Evolutionary conservation across 2,113 vertebrate genomes (phyloP), one percentile per base, ranked within the genome.

Genomic region (Alethe castanea): DNA sequence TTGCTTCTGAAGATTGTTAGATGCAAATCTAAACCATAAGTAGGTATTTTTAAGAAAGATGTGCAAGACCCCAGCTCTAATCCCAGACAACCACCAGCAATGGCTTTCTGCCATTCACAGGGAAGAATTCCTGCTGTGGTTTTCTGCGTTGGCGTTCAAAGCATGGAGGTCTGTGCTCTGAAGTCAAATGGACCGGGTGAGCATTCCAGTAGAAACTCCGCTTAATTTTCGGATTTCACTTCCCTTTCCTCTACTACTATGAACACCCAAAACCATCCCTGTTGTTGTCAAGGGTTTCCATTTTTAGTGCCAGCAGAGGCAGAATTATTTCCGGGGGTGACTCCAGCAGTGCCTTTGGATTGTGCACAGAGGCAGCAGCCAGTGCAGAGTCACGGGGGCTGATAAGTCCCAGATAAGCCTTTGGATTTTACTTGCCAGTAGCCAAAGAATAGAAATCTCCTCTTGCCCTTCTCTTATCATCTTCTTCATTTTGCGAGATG

Each of bases 141-240:
- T 93, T 94, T 82, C 62, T 74, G 73, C 4, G 4, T 7, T 19
- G 42, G 47, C 66, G n/a, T 73, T 93, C 59, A 88, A 72, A 86
- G 78, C 0, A 0, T 61, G 54, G 50, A 65, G 1, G 6, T 64
- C 73, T 56, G 56, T 26, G 42, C 81, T 89, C 56, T 71, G 44
- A 35, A 80, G 28, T 45, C 29, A 25, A 45, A 74, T 0, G 0
- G 53, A 11, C 0, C 0, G 45, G 2, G 59, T 1, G 4, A 86
- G 40, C 2, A 1, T 38, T 92, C 42, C 62, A 45, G 25, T 12
- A 72, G 66, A 61, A 88, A 45, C 50, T 64, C 48, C 1, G 4
- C 40, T 71, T 86, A 5, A 38, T 20, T 88, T 88, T 54, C 53
- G 26, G 5, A 35, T 90, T 88, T 90, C 13, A 24, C 47, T 93